Evolutionary conservation across 2,113 vertebrate species (phyloP), one percentile per base, ranked within the genome.

Genomic region (Podarcis muralis): DNA sequence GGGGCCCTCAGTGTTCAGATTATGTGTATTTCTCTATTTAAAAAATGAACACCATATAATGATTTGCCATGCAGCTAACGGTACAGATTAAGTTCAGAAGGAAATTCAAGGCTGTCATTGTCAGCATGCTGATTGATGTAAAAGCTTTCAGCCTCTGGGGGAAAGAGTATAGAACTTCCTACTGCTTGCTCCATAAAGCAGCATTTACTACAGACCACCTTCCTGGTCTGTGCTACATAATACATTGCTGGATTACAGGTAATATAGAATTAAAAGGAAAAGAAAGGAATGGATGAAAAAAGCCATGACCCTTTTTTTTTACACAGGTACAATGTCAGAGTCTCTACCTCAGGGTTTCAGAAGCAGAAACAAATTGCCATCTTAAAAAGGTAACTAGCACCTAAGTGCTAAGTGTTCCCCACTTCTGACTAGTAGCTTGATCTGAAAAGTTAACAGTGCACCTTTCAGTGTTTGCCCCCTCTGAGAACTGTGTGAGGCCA

Each of bases 101-200:
- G 53, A 81, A 75, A 85, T 74, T 80, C 75, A 84, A 71, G 87
- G 65, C 91, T 93, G 89, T 91, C 95, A 95, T 95, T 96, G 95
- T 95, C 94, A 94, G 93, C 93, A 96, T 95, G 93, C 93, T 96
- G 95, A 96, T 92, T 96, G 94, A 96, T 96, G 94, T 95, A 95
- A 96, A 87, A 95, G 94, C 93, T 93, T 94, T 95, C 93, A 88
- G 91, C 95, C 95, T 94, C 95, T 93, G 85, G 91, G 91, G 94
- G 89, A 77, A 95, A 94, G 89, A 93, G 92, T 90, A 93, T 90
- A 96, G 91, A 90, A 96, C 94, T 95, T 95, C 95, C 95, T 95
- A 96, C 93, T 93, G 94, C 94, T 95, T 94, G 94, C 95, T 95
- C 94, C 94, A 94, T 94, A 95, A 95, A 95, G 94, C 92, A 95